phyloP scores from a whole-genome alignment of 2,888 invertebrate genomes.

The Aspidiotus rigidus region DNA sequence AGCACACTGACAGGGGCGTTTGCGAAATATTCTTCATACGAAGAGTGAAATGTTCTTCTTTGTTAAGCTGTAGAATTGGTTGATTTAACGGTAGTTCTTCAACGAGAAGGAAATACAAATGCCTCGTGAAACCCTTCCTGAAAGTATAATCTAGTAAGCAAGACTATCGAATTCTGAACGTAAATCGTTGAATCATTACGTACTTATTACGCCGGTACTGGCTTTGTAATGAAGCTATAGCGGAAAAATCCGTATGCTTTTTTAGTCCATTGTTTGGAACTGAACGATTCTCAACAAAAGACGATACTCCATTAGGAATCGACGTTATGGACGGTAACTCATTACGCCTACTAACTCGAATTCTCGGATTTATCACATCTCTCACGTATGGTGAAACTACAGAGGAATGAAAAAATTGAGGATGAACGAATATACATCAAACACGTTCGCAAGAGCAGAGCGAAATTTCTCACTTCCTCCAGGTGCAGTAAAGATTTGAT shows the following conservation, averaged over 20 bases:
- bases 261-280: no score
- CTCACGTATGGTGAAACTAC: not conserved
- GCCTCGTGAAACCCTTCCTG: not conserved
- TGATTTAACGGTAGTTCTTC: not conserved
- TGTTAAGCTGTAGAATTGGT: not conserved
- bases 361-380: not conserved
- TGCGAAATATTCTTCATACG: not conserved
- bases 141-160: not conserved
- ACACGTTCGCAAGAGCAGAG: no score
- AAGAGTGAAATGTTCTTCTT: not conserved
- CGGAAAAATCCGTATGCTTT: no score
- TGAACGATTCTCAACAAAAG: no score
- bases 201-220: not conserved
- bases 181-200: no score
- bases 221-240: not conserved
- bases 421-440: not conserved
- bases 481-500: not conserved
- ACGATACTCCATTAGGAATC: not conserved
- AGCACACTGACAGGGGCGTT: not conserved
- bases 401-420: not conserved
- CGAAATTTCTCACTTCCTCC: not conserved
- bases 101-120: not conserved
- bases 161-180: no score
- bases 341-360: not conserved
- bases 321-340: not conserved